phyloP scores from a whole-genome alignment of 2,797 vertebrate genomes.

The Muscicapa striata region DNA sequence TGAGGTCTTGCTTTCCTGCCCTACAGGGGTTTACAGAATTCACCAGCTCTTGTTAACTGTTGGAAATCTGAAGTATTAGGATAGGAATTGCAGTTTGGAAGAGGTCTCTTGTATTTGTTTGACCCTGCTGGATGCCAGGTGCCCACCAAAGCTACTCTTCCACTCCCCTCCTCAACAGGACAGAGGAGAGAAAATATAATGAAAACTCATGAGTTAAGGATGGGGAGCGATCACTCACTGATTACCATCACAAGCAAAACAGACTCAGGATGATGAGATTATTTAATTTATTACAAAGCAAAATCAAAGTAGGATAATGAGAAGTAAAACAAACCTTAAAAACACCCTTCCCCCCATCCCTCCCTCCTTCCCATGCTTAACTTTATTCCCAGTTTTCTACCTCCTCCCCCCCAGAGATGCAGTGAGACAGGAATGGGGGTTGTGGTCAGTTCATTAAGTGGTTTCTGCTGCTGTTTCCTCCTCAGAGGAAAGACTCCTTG shows the following conservation, averaged over 20 bases:
- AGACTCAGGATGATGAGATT: background rate
- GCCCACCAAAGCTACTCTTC: background rate
- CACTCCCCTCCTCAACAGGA: background rate
- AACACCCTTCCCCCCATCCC: background rate
- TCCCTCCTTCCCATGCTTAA: background rate
- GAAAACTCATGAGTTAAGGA: background rate
- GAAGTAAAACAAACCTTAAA: background rate
- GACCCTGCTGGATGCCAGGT: background rate
- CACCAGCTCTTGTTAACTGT: background rate
- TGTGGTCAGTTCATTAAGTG: background rate
- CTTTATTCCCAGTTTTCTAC: background rate
- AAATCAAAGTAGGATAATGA: background rate
- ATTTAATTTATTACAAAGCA: background rate
- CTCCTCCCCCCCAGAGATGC: background rate
- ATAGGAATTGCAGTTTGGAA: background rate
- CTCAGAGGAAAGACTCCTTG: background rate
- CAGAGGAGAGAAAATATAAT: background rate
- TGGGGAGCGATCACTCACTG: background rate
- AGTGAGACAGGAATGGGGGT: background rate
- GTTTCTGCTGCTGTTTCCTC: background rate
- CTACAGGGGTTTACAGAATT: background rate
- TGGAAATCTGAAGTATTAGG: background rate
- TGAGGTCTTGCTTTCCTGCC: background rate
- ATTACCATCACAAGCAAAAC: background rate
- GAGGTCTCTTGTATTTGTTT: background rate